Base-by-base conservation (phyloP, 2,113 vertebrate species). In the Alligator sinensis region DNA sequence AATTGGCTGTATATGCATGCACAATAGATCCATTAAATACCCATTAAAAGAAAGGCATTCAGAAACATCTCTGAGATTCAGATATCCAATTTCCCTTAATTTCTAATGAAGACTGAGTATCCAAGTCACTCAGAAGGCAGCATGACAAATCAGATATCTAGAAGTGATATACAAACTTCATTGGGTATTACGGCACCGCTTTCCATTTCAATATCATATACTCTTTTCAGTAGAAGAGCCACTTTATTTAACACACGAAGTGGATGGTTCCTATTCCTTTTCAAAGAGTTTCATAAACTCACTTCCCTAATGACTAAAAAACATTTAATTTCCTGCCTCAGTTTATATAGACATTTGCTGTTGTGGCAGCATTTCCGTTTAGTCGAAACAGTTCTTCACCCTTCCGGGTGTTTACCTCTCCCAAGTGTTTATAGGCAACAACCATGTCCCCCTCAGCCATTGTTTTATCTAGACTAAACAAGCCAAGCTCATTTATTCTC, bases 151-250 rank as follows among this genome's bases (percentile, higher is more conserved):
- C 15, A 92, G 70, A 38, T 82, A 30, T 3, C 28, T 57, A 62
- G 30, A 34, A 70, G 15, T 61, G 87, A 82, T n/a, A 68, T 17
- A 30, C 9, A 47, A 55, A 28, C n/a, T 81, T 77, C 11, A 13
- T 59, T 4, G 54, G 74, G 27, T 12, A 58, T n/a, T 0, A 0
- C n/a, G 72, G 47, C 0, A 0, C 74, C 2, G 0, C 19, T 59
- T 82, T 64, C 17, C 72, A 79, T 85, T 66, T 16, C 64, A 66
- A 30, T 30, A 9, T n/a, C 64, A 18, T 27, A 66, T 66, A 18
- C 64, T 30, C 28, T 66, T 30, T n/a, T 68, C 64, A 68, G 28
- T 34, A 82, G 34, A 82, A 93, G 25, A 27, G 25, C 21, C 61
- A 78, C 30, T 30, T 77, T 64, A 68, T 60, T 64, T 63, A 22